Conservation (phyloP, 1,140 invertebrate species). For the Antheraea mylitta region DNA sequence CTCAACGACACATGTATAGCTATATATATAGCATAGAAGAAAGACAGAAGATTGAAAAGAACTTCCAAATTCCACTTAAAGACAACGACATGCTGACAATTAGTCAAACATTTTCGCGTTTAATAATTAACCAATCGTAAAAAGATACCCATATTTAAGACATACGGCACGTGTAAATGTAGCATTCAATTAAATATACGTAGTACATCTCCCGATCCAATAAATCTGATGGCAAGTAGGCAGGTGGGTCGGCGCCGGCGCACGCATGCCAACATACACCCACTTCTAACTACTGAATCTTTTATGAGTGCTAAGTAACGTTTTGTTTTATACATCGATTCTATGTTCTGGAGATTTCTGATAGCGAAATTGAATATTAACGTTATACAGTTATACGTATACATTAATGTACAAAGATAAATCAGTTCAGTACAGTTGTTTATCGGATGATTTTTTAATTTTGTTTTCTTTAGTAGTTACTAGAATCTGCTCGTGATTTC, state of each 20-base stretch:
- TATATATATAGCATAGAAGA: too few species aligned
- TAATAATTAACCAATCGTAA: neutral
- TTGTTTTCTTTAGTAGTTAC: too few species aligned
- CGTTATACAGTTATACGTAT: neutral
- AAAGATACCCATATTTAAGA: neutral
- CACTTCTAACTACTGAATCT: conserved; percentile 33
- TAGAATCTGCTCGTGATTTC: too few species aligned
- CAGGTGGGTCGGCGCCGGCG: conserved; percentile 41
- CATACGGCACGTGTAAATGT: conserved; percentile 20
- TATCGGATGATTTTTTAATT: too few species aligned
- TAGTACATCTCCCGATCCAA: conserved; percentile 26
- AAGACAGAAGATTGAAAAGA: too few species aligned
- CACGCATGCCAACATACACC: conserved; percentile 14
- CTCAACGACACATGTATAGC: too few species aligned
- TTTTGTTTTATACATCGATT: conserved; percentile 15
- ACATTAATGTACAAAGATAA: too few species aligned
- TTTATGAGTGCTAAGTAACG: conserved; percentile 28
- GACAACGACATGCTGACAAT: too few species aligned
- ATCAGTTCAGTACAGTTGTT: too few species aligned
- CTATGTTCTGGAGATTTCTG: neutral
- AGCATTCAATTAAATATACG: conserved; percentile 16
- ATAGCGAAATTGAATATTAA: neutral
- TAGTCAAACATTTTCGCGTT: too few species aligned
- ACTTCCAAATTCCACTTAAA: too few species aligned
- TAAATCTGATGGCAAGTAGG: conserved; percentile 37